Conservation (phyloP, 2,797 vertebrate species). For the Chaetophractus vellerosus region DNA sequence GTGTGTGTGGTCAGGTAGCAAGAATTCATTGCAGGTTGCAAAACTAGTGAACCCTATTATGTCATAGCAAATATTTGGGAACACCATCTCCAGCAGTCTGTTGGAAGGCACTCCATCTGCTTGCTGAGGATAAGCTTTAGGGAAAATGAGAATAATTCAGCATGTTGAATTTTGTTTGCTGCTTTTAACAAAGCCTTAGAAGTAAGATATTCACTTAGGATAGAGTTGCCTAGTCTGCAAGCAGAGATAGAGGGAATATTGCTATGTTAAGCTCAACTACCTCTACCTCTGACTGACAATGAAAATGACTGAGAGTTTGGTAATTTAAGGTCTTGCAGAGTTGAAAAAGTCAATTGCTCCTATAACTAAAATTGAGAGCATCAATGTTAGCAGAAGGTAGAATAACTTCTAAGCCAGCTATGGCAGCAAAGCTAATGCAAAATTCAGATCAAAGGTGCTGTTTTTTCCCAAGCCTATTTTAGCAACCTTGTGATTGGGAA, state of each 20-base stretch:
- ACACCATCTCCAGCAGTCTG: background rate
- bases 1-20: background rate
- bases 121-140: slow-evolving; percentile 38
- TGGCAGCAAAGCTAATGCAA: slow-evolving; percentile 4
- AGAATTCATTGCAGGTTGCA: background rate
- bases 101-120: background rate
- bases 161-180: slow-evolving; percentile 10
- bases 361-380: background rate
- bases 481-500: background rate
- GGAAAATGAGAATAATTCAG: slow-evolving; percentile 39
- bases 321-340: slow-evolving; percentile 36
- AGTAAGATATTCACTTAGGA: slow-evolving; percentile 4
- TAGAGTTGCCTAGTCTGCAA: slow-evolving; percentile 28
- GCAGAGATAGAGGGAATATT: slow-evolving; percentile 38
- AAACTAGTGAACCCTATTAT: background rate
- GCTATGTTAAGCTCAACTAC: slow-evolving; percentile 29
- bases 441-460: background rate
- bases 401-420: slow-evolving; percentile 40
- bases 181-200: background rate
- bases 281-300: slow-evolving; percentile 24
- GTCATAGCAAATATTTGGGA: slow-evolving; percentile 27
- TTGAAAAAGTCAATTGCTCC: slow-evolving; percentile 54
- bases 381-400: background rate
- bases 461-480: background rate
- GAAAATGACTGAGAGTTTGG: slow-evolving; percentile 12